phyloP scores from a whole-genome alignment of 2,113 vertebrate genomes.

The rat (Rattus norvegicus) region DNA sequence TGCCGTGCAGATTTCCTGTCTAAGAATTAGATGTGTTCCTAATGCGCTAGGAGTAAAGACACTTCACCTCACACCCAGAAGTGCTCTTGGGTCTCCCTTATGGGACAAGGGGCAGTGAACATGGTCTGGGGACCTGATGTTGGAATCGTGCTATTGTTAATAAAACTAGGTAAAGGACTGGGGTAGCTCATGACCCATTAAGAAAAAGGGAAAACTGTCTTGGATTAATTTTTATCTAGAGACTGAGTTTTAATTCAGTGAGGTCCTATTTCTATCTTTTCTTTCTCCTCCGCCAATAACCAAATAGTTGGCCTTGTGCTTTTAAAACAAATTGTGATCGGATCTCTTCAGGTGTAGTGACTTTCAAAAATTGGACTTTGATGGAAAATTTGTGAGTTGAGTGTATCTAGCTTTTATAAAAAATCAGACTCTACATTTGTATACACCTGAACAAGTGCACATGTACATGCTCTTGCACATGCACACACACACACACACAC shows the following conservation, averaged over 20 bases:
- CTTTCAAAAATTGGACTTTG: slow-evolving; percentile 17
- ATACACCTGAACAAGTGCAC: background rate
- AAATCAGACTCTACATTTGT: background rate
- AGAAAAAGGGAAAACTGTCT: slow-evolving; percentile 21
- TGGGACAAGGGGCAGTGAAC: slow-evolving; percentile 52
- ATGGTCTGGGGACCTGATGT: slow-evolving; percentile 29
- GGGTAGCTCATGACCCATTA: background rate
- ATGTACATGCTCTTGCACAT: too few relatives aligned
- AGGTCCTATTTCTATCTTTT: background rate
- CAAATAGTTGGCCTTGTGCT: background rate
- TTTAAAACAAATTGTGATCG: slow-evolving; percentile 26
- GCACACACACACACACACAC: background rate
- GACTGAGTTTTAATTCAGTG: slow-evolving; percentile 44
- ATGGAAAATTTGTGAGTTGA: slow-evolving; percentile 26
- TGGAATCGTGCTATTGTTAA: background rate
- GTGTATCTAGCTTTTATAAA: background rate
- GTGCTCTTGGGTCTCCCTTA: slow-evolving; percentile 44
- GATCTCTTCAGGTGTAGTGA: slow-evolving; percentile 22
- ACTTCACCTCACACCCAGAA: background rate
- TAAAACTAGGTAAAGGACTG: slow-evolving; percentile 26
- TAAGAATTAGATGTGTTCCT: slow-evolving; percentile 46
- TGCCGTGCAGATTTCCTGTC: slow-evolving; percentile 58
- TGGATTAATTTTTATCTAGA: slow-evolving; percentile 38
- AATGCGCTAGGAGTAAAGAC: slow-evolving; percentile 50
- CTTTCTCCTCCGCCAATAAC: background rate